Evolutionary conservation across 2,797 vertebrate genomes (phyloP).

Genomic region (Enoplosus armatus): DNA sequence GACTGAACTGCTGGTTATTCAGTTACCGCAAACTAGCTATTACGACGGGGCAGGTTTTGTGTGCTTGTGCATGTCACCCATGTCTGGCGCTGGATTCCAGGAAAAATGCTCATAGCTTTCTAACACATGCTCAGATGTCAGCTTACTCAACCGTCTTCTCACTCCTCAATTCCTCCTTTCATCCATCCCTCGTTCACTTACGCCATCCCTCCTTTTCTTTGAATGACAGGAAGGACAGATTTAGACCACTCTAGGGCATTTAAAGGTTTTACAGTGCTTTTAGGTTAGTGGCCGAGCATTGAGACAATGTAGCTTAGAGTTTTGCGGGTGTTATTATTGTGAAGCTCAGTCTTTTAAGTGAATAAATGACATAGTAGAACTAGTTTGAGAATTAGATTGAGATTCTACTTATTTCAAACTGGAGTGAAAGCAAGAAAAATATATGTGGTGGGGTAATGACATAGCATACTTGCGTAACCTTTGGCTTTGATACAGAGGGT

Average conservation of each 20-base stretch:
- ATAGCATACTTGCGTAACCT: slow-evolving; percentile 52
- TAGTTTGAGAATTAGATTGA: slow-evolving; percentile 30
- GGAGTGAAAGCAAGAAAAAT: slow-evolving; percentile 52
- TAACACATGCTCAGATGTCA: slow-evolving; percentile 68
- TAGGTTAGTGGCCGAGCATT: slow-evolving; percentile 16
- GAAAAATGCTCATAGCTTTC: slow-evolving; percentile 57
- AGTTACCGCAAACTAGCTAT: slow-evolving; percentile 66
- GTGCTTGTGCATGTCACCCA: slow-evolving; percentile 60
- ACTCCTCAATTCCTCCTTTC: slow-evolving; percentile 37
- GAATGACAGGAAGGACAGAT: slow-evolving; percentile 49
- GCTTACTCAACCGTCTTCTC: slow-evolving; percentile 39
- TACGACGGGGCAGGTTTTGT: slow-evolving; percentile 52
- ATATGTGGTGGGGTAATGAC: slow-evolving; percentile 51
- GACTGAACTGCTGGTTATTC: slow-evolving; percentile 61
- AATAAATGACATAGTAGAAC: slow-evolving; percentile 49
- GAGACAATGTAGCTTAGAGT: slow-evolving; percentile 29
- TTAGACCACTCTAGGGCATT: slow-evolving; percentile 33
- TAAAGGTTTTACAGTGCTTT: slow-evolving; percentile 18
- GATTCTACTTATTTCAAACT: slow-evolving; percentile 56
- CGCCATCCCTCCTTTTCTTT: slow-evolving; percentile 27
- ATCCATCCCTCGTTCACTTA: slow-evolving; percentile 42
- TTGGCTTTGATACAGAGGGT: slow-evolving; percentile 49
- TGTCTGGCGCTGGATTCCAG: slow-evolving; percentile 55
- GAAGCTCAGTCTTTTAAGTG: slow-evolving; percentile 22
- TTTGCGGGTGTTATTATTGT: slow-evolving; percentile 53